Evolutionary conservation across 2,888 invertebrate species (phyloP).

Genomic region (Caenorhabditis sinica): DNA sequence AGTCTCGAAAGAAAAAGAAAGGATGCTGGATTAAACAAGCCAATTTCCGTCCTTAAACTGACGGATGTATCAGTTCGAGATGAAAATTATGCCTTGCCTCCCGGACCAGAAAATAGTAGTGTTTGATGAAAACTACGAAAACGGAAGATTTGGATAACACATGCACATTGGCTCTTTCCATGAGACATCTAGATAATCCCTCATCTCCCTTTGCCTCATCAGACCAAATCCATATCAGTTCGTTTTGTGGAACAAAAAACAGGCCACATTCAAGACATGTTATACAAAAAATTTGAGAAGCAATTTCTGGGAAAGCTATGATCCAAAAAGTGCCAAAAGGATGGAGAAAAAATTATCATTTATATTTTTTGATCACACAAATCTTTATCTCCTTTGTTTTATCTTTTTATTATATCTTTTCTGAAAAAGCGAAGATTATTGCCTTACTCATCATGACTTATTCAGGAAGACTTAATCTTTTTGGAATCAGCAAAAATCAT

Average conservation of each 20-base stretch:
- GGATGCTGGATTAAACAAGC: neutral
- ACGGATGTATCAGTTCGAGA: neutral
- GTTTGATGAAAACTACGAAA: conserved; percentile 38
- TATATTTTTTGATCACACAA: conserved; percentile 3
- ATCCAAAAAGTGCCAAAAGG: neutral
- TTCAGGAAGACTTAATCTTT: conserved; percentile 25
- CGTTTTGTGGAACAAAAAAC: conserved; percentile 50
- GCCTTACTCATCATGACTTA: conserved; percentile 50
- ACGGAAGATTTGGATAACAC: conserved; percentile 56
- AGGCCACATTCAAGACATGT: neutral
- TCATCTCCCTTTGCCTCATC: conserved; percentile 8
- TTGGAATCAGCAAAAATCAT: conserved; percentile 20
- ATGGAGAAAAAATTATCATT: neutral
- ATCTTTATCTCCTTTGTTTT: conserved; percentile 11
- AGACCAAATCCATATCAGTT: conserved; percentile 60
- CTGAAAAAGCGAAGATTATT: conserved; percentile 35
- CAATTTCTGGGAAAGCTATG: neutral
- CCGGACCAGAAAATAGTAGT: conserved; percentile 23
- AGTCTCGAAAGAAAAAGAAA: no score
- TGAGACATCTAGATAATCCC: conserved; percentile 57
- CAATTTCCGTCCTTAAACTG: neutral
- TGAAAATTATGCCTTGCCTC: neutral
- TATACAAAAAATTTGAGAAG: neutral
- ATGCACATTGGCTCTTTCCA: conserved; percentile 44
- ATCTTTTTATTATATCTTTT: conserved; percentile 10